Conservation (phyloP, 2,888 invertebrate genomes). For the Hypomecis punctinalis region DNA sequence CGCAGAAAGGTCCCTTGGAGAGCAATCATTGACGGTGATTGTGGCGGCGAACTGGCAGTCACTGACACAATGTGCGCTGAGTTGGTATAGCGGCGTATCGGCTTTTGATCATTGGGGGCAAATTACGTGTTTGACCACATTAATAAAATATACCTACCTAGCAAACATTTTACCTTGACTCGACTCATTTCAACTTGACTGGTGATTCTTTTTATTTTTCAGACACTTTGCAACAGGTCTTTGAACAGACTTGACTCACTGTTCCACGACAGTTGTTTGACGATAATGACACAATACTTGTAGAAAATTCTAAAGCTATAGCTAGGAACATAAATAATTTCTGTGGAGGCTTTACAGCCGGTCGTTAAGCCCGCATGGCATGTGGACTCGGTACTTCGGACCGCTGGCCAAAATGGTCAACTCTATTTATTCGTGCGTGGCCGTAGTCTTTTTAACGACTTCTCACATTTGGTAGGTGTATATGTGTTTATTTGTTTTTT, state of each 20-base stretch:
- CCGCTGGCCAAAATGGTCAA: slow-evolving; percentile 32
- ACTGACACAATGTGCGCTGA: slow-evolving; percentile 51
- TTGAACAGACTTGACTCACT: slow-evolving; percentile 21
- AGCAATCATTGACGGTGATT: slow-evolving; percentile 72
- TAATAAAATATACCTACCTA: slow-evolving; percentile 2
- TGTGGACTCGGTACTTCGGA: slow-evolving; percentile 32
- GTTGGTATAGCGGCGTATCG: slow-evolving; percentile 52
- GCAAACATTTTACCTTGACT: background rate
- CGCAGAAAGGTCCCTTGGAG: slow-evolving; percentile 56
- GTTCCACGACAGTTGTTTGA: slow-evolving; percentile 38
- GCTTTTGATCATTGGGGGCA: slow-evolving; percentile 22
- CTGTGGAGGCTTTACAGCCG: slow-evolving; percentile 39
- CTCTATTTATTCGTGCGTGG: slow-evolving; percentile 48
- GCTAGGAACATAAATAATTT: slow-evolving; percentile 43
- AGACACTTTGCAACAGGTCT: too few relatives aligned
- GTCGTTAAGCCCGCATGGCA: slow-evolving; percentile 46
- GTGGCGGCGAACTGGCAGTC: slow-evolving; percentile 58
- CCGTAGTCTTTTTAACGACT: slow-evolving; percentile 61
- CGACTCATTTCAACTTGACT: too few relatives aligned
- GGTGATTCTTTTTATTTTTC: too few relatives aligned
- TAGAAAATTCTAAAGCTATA: slow-evolving; percentile 38
- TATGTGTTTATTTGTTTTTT: slow-evolving; percentile 13
- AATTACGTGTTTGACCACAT: slow-evolving; percentile 15
- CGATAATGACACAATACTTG: slow-evolving; percentile 41
- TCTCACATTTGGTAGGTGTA: slow-evolving; percentile 56